These are phyloP conservation scores for Oplegnathus fasciatus DNA, from an alignment of 2,113 vertebrate genomes.

Conservation along the genomic window DNA sequence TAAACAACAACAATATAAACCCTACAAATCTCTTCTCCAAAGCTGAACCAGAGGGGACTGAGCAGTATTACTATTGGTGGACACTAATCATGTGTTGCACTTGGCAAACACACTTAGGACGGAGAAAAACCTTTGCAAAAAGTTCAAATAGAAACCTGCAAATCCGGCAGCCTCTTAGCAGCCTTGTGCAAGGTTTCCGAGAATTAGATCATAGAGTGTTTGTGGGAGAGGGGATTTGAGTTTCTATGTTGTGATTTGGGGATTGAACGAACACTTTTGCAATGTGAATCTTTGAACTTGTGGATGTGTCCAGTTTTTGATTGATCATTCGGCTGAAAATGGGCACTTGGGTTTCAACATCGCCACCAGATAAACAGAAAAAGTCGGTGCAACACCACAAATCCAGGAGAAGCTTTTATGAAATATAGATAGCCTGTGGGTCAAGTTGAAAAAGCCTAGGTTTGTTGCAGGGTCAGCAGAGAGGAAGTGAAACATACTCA, in stretches of 20 bases:
- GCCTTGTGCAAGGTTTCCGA: conserved; percentile 68
- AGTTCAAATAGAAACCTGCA: conserved; percentile 75
- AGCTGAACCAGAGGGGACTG: conserved; percentile 57
- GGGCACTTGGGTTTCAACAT: conserved; percentile 49
- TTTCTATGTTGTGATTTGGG: conserved; percentile 35
- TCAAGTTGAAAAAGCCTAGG: conserved; percentile 54
- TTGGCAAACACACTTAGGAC: conserved; percentile 69
- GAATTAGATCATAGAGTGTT: conserved; percentile 58
- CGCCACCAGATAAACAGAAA: conserved; percentile 16
- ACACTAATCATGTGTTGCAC: conserved; percentile 66
- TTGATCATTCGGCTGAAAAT: conserved; percentile 50
- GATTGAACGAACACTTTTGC: conserved; percentile 53
- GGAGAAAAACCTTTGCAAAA: conserved; percentile 59
- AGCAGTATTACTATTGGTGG: conserved; percentile 63
- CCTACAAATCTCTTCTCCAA: conserved; percentile 71
- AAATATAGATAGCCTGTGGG: conserved; percentile 37
- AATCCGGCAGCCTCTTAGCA: conserved; percentile 75
- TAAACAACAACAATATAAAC: conserved; percentile 77
- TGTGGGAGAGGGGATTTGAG: conserved; percentile 26
- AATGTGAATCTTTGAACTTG: conserved; percentile 63
- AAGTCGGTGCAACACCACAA: conserved; percentile 6
- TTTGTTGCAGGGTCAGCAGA: conserved; percentile 60
- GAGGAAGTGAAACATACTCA: conserved; percentile 11
- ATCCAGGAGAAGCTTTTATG: conserved; percentile 50
- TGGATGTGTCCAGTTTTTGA: conserved; percentile 42